Conservation (phyloP, 2,797 vertebrate species). For the Pipistrellus pipistrellus region DNA sequence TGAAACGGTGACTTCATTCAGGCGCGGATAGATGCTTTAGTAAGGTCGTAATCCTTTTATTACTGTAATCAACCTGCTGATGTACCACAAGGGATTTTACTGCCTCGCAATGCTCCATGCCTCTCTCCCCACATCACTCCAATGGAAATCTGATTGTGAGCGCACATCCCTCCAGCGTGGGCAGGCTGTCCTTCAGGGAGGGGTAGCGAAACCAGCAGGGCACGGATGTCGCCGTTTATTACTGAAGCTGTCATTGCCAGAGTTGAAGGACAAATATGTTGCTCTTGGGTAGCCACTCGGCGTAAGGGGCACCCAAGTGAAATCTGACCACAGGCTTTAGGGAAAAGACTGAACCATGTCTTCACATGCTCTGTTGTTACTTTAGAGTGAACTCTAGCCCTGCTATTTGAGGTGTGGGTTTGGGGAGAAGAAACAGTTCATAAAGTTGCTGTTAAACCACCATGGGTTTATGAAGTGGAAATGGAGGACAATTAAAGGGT, state of each 20-base stretch:
- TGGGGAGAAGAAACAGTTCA: neutral
- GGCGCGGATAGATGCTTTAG: neutral
- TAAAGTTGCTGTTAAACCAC: neutral
- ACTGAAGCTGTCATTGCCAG: neutral
- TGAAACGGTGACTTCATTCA: neutral
- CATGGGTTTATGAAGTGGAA: neutral
- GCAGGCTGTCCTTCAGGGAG: neutral
- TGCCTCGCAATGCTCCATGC: neutral
- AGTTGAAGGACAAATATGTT: neutral
- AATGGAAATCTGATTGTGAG: neutral
- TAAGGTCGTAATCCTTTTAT: neutral
- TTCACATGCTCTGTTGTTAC: neutral
- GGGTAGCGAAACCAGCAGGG: neutral
- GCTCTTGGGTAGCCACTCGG: neutral
- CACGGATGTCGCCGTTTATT: neutral
- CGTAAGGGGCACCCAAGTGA: neutral
- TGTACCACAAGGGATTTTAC: neutral
- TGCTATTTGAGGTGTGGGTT: neutral
- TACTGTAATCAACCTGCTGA: neutral
- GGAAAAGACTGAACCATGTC: neutral
- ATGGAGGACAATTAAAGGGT: neutral
- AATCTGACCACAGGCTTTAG: neutral
- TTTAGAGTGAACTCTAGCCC: neutral
- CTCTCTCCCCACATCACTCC: neutral
- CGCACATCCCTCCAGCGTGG: rapidly evolving